Conservation (phyloP, 2,797 vertebrate species). For the Typhlichthys eigenmanni region DNA sequence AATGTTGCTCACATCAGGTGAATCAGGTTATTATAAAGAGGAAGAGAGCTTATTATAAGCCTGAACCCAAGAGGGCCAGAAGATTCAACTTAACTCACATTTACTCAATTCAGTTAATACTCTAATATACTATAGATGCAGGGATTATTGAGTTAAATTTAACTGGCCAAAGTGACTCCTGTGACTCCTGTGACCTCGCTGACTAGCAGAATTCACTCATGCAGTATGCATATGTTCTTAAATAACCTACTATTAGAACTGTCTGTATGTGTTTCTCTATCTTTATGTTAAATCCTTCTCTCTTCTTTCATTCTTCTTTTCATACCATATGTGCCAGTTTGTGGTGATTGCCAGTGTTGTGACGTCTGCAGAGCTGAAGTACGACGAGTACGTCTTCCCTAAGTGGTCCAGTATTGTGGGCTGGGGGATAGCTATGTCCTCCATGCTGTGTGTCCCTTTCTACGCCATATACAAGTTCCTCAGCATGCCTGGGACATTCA, state of each 20-base stretch:
- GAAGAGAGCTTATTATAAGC: constrained; percentile 11
- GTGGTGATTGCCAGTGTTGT: constrained; percentile 93
- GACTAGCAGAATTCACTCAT: background rate
- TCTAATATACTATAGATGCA: constrained; percentile 7
- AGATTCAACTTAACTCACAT: background rate
- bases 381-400: constrained; percentile 92
- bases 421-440: constrained; percentile 92
- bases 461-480: constrained; percentile 92
- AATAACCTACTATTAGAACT: background rate
- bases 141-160: background rate
- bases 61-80: background rate
- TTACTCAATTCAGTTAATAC: constrained; percentile 24
- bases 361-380: constrained; percentile 86
- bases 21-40: constrained; percentile 24
- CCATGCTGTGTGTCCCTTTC: constrained; percentile 90
- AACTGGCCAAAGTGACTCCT: too few relatives aligned
- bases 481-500: constrained; percentile 84
- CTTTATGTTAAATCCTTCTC: background rate
- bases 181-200: too few relatives aligned
- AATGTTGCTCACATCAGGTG: constrained; percentile 12
- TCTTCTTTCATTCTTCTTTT: background rate
- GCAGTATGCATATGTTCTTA: too few relatives aligned
- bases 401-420: constrained; percentile 88
- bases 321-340: constrained; percentile 75
- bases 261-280: background rate